Percentiles rank a stretch among this genome's conserved stretches.
phyloP scores from a whole-genome alignment of 2,797 vertebrate genomes.

The Limosa lapponica region DNA sequence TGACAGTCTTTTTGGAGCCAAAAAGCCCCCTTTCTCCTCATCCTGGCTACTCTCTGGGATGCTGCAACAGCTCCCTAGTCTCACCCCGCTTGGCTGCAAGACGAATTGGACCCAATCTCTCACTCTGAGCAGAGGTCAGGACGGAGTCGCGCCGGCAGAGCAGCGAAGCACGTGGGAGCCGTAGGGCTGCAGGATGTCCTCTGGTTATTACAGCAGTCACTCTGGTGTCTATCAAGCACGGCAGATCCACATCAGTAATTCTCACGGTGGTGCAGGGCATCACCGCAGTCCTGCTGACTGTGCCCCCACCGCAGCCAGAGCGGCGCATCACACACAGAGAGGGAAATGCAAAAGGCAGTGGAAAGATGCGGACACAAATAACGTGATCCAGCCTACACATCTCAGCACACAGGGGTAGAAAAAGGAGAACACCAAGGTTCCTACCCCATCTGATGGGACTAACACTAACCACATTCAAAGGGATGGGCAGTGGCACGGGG shows the following conservation, averaged over 20 bases:
- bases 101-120: background rate
- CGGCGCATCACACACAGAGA: background rate
- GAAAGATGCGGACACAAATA: background rate
- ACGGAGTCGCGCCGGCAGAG: accelerated
- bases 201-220: background rate
- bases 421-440: background rate
- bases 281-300: background rate
- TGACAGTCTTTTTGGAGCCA: background rate
- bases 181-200: background rate
- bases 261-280: background rate
- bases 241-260: background rate
- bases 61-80: background rate
- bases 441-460: background rate
- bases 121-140: background rate
- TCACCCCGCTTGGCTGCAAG: background rate
- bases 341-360: background rate
- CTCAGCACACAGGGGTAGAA: background rate
- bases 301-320: background rate
- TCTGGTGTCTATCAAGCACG: background rate
- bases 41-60: background rate
- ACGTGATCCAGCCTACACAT: background rate
- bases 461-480: background rate
- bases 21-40: background rate
- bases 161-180: background rate
- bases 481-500: background rate